A percentile compares a stretch with the other conserved stretches of the same genome.
phyloP scores from a whole-genome alignment of 2,113 vertebrate species.

The Epinephelus fuscoguttatus region DNA sequence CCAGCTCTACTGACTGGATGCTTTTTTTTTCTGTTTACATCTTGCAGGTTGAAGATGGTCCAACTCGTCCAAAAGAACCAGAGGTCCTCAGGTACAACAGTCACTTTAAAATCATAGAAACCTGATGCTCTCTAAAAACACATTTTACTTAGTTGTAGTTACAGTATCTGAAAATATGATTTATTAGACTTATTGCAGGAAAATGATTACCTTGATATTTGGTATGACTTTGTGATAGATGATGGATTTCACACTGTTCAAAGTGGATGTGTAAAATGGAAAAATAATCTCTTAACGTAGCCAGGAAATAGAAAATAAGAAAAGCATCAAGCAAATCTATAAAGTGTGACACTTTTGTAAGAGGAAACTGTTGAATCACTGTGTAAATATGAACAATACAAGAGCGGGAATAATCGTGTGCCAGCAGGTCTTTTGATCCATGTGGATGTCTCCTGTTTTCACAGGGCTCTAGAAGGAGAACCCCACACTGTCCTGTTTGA shows the following conservation, averaged over 20 bases:
- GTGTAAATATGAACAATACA: background rate
- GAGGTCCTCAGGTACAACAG: constrained; percentile 90
- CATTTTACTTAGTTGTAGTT: background rate
- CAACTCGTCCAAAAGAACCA: constrained; percentile 87
- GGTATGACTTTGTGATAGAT: background rate
- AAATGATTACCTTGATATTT: background rate
- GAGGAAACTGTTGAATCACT: background rate
- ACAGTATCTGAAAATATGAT: background rate
- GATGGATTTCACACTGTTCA: background rate
- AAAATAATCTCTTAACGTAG: background rate
- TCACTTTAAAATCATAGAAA: background rate
- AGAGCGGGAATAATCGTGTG: background rate
- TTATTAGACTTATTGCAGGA: background rate
- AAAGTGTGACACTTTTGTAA: background rate
- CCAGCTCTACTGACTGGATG: background rate
- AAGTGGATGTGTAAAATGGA: background rate
- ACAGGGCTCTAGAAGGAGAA: constrained; percentile 91
- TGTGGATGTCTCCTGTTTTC: constrained; percentile 2
- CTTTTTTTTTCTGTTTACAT: constrained; percentile 32
- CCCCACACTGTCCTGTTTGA: constrained; percentile 92
- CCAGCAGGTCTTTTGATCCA: background rate
- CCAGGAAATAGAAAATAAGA: background rate
- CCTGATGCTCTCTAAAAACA: background rate
- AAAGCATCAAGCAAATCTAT: background rate
- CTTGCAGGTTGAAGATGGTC: constrained; percentile 81